A percentile compares a stretch with the other conserved stretches of the same genome.
Conservation (phyloP, 2,797 vertebrate species). For the Eptatretus atami region DNA sequence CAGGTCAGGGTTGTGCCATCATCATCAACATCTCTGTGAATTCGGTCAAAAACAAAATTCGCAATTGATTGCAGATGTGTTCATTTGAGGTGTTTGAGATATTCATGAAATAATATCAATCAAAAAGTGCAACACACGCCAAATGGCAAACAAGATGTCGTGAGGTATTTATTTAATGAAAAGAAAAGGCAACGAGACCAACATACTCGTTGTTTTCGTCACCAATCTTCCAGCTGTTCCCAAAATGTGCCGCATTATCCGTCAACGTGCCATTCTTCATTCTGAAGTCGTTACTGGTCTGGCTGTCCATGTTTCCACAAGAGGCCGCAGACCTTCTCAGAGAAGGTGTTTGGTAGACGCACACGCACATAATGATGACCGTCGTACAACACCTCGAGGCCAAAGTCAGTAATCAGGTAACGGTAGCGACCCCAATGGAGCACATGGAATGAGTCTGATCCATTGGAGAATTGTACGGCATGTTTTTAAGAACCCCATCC, state of each 20-base stretch:
- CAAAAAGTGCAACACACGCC: too few species aligned
- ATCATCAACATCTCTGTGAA: neutral
- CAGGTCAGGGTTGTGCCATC: neutral
- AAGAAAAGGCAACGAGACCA: too few species aligned
- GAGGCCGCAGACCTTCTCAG: neutral
- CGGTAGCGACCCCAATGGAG: neutral
- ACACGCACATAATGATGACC: neutral
- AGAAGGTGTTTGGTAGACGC: neutral
- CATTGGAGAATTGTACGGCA: neutral
- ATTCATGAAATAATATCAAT: too few species aligned
- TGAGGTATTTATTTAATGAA: too few species aligned
- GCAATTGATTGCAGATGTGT: too few species aligned
- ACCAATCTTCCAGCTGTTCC: constrained; percentile 1
- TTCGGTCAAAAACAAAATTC: neutral
- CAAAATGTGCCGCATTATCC: neutral
- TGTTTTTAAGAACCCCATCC: neutral
- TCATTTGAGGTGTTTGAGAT: too few species aligned
- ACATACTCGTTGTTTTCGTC: too few species aligned
- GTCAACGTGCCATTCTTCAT: neutral
- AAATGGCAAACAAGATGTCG: too few species aligned
- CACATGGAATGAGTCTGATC: neutral
- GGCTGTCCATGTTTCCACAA: constrained; percentile 2
- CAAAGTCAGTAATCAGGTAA: neutral
- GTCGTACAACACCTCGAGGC: neutral
- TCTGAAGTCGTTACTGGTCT: neutral